Evolutionary conservation across 1,140 invertebrate species (phyloP), one percentile per base, ranked within the genome.

Genomic region (Heliothis virescens): DNA sequence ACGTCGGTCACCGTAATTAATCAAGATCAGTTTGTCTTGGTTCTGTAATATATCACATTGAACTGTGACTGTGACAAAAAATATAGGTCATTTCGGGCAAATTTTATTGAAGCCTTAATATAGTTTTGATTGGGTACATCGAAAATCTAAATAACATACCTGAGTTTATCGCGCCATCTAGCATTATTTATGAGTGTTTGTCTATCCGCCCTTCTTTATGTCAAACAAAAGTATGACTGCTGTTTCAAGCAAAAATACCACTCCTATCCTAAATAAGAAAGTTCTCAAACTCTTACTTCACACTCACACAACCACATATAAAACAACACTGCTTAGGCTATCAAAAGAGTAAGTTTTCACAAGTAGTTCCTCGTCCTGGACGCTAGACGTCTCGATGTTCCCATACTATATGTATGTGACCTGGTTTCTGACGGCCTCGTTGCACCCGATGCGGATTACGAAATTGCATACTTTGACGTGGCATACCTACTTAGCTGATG

Each of bases 391-490:
- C 79, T 80, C 21, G 50, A 50, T 26, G 50, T 47, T 71, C 52
- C 72, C 48, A n/a, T 63, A 16, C 29, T 21, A 41, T 71, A 86
- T 77, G 55, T 84, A 73, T 82, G 84, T 86, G 80, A 86, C 84
- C 84, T 77, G 80, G 74, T 82, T 86, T 52, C 81, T 55, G n/a
- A 15, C 18, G 67, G 52, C 53, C 18, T 16, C 75, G 50, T 60
- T 77, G 79, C 77, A 81, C 71, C 69, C 79, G 81, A 81, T 69
- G 82, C 47, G 83, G 63, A 83, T 87, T 82, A 81, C 82, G 79
- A 85, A 82, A 83, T 85, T 85, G 82, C 81, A 82, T 81, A 82
- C 78, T 83, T 81, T 82, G 80, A 82, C 62, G 53, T 75, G 63
- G 71, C 21, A 75, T 29, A 15, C 18, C 62, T 65, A 76, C 57